Conservation (phyloP, 1,140 invertebrate genomes). For the Acromyrmex charruanus region DNA sequence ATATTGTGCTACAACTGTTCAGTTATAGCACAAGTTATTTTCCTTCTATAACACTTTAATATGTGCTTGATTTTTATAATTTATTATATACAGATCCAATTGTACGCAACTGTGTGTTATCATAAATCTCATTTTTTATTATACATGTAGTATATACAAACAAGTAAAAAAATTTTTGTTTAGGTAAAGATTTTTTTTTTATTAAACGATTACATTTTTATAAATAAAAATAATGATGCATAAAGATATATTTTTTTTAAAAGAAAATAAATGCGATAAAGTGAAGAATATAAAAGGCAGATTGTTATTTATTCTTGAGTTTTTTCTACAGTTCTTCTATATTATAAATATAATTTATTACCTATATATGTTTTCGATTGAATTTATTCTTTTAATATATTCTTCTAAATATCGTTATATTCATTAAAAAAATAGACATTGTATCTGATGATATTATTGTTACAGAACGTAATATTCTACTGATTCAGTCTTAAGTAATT, state of each 20-base stretch:
- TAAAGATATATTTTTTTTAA: background rate
- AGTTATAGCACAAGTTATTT: constrained; percentile 12
- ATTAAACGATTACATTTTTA: too few relatives aligned
- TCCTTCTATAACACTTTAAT: background rate
- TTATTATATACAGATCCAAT: too few relatives aligned
- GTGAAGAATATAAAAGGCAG: background rate
- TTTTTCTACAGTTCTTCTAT: background rate
- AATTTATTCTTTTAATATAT: background rate
- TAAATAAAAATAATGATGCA: too few relatives aligned
- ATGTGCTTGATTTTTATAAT: too few relatives aligned
- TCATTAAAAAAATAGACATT: too few relatives aligned
- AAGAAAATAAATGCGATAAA: background rate
- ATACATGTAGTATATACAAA: too few relatives aligned
- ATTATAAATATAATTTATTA: background rate
- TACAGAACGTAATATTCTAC: background rate
- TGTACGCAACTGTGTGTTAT: too few relatives aligned
- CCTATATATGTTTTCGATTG: background rate
- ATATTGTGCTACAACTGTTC: background rate
- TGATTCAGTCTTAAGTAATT: background rate
- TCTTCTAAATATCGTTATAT: too few relatives aligned
- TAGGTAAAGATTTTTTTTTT: too few relatives aligned
- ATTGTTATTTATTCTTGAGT: background rate
- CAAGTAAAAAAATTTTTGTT: too few relatives aligned
- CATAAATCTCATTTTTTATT: too few relatives aligned
- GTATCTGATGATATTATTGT: background rate